Percentiles rank a stretch among this genome's conserved stretches.
phyloP scores from a whole-genome alignment of 2,888 invertebrate genomes.

The Macropis europaea region DNA sequence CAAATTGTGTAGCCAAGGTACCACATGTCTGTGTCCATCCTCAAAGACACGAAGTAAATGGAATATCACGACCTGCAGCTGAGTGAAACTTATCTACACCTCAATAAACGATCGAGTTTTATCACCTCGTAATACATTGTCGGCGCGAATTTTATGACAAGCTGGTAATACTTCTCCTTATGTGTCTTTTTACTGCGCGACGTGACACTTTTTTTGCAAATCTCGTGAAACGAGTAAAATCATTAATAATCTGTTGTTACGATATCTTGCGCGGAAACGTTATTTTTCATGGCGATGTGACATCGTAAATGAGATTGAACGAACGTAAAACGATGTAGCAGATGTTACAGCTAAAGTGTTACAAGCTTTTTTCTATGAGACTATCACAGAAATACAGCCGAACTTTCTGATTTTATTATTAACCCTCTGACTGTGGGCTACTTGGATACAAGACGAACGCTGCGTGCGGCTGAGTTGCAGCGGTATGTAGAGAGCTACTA shows the following conservation, averaged over 20 bases:
- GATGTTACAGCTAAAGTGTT: too few relatives aligned
- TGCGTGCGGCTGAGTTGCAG: too few relatives aligned
- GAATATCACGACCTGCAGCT: slow-evolving; percentile 16
- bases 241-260: not conserved
- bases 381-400: too few relatives aligned
- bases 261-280: too few relatives aligned
- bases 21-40: not conserved
- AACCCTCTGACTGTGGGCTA: too few relatives aligned
- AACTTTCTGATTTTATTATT: too few relatives aligned
- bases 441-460: too few relatives aligned
- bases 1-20: slow-evolving; percentile 19
- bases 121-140: not conserved
- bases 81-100: not conserved
- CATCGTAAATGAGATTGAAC: slow-evolving; percentile 4
- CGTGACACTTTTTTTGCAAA: not conserved
- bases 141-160: slow-evolving; percentile 7
- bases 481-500: too few relatives aligned
- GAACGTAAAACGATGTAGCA: too few relatives aligned
- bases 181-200: not conserved
- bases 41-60: slow-evolving; percentile 24
- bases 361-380: too few relatives aligned
- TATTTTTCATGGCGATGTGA: not conserved
- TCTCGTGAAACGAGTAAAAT: not conserved
- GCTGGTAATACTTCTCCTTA: slow-evolving; percentile 38
- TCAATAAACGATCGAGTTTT: slow-evolving; percentile 11